A percentile compares a stretch with the other conserved stretches of the same genome.
These are phyloP conservation scores for Andrena camellia DNA, from an alignment of 2,888 invertebrate species.

Conservation along the genomic window DNA sequence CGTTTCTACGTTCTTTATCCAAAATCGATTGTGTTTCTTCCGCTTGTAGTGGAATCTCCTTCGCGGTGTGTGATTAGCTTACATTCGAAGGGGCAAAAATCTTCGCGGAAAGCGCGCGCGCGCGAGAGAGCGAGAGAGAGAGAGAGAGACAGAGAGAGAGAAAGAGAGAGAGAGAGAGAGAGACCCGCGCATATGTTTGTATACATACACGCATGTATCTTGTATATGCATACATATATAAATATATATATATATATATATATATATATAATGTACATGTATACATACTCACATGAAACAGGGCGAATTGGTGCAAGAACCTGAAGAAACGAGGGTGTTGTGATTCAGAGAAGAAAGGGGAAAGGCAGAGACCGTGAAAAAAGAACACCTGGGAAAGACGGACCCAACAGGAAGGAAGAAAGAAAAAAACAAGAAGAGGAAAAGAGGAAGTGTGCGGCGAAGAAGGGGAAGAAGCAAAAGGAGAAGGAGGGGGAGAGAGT, in stretches of 20 bases:
- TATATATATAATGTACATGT: neutral
- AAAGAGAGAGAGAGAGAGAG: neutral
- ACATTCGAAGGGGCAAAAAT: slow-evolving; percentile 35
- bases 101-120: slow-evolving; percentile 19
- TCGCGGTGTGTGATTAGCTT: slow-evolving; percentile 42
- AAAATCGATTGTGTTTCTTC: slow-evolving; percentile 57
- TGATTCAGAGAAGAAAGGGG: slow-evolving; percentile 49
- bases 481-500: slow-evolving; percentile 40
- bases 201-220: neutral
- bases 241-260: neutral
- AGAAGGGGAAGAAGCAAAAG: slow-evolving; percentile 27
- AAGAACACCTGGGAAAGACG: slow-evolving; percentile 39
- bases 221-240: neutral
- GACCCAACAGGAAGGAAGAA: slow-evolving; percentile 15
- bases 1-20: slow-evolving; percentile 24
- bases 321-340: slow-evolving; percentile 49
- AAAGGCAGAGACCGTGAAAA: slow-evolving; percentile 44
- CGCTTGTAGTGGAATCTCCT: slow-evolving; percentile 24
- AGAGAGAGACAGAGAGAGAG: slow-evolving; percentile 7
- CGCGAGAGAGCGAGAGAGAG: slow-evolving; percentile 1
- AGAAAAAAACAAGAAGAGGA: slow-evolving; percentile 23
- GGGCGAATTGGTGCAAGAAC: slow-evolving; percentile 25
- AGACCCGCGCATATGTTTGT: neutral
- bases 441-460: slow-evolving; percentile 42
- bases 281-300: neutral